Percentiles rank a stretch among this genome's conserved stretches.
Evolutionary conservation across 2,113 vertebrate genomes (phyloP).

Genomic region (Lasiurus borealis): DNA sequence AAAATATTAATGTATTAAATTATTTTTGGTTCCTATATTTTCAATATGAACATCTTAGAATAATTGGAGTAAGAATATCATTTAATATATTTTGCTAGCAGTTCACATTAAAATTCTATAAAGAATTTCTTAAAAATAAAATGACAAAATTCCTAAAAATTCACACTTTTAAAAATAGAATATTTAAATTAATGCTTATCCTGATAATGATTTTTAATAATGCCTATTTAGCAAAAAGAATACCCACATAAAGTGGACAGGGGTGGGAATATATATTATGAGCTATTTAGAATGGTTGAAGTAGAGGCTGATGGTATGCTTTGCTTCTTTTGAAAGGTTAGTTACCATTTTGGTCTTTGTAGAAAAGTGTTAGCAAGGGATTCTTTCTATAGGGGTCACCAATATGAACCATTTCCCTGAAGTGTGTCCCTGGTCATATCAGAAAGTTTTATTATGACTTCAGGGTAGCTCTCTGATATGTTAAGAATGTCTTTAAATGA

Average conservation of each 20-base stretch:
- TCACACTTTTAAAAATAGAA: neutral
- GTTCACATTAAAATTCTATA: neutral
- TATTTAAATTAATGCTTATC: neutral
- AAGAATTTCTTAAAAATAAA: neutral
- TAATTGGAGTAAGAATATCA: neutral
- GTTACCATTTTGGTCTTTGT: slow-evolving; percentile 41
- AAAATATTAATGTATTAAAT: neutral
- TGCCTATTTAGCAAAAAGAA: neutral
- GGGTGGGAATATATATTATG: neutral
- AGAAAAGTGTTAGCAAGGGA: slow-evolving; percentile 21
- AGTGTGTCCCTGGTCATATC: neutral
- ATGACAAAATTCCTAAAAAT: neutral
- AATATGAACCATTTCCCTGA: slow-evolving; percentile 47
- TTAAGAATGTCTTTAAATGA: slow-evolving; percentile 33
- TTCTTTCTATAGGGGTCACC: slow-evolving; percentile 31
- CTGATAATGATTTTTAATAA: neutral
- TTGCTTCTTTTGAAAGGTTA: slow-evolving; percentile 53
- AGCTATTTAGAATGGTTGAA: neutral
- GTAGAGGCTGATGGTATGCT: neutral
- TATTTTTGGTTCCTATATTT: neutral
- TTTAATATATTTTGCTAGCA: neutral
- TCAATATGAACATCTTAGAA: neutral
- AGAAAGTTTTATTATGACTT: slow-evolving; percentile 78
- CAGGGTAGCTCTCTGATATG: slow-evolving; percentile 36
- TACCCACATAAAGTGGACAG: neutral